Evolutionary conservation across 2,113 vertebrate species (phyloP).

Genomic region (Clupea harengus): DNA sequence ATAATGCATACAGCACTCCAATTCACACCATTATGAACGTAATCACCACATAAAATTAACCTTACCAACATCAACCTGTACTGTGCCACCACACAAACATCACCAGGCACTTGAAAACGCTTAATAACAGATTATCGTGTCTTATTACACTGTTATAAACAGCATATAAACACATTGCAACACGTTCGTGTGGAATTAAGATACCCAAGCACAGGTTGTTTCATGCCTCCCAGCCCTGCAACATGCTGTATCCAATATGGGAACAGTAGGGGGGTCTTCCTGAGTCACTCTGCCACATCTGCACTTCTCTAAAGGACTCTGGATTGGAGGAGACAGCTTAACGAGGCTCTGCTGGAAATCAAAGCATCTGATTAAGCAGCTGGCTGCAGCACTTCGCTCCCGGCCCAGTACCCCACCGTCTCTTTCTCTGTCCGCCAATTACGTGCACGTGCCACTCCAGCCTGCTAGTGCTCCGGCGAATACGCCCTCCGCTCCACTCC

Average conservation of each 20-base stretch:
- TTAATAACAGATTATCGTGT: background rate
- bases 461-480: background rate
- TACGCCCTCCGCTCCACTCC: background rate
- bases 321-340: slow-evolving; percentile 42
- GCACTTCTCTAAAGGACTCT: slow-evolving; percentile 8
- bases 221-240: background rate
- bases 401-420: background rate
- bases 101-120: background rate
- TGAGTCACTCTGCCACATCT: slow-evolving; percentile 19
- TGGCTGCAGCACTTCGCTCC: slow-evolving; percentile 1
- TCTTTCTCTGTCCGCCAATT: background rate
- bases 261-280: slow-evolving; percentile 1
- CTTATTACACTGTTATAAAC: slow-evolving; percentile 6
- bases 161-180: background rate
- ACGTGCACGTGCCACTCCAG: background rate
- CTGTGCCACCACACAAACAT: background rate
- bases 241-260: background rate
- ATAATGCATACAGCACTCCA: background rate
- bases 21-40: background rate
- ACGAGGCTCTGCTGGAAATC: slow-evolving; percentile 33
- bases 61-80: background rate
- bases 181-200: background rate
- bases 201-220: background rate
- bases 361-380: slow-evolving; percentile 44
- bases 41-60: slow-evolving; percentile 2